Evolutionary conservation across 2,113 vertebrate genomes (phyloP).

Genomic region (Mohoua ochrocephala): DNA sequence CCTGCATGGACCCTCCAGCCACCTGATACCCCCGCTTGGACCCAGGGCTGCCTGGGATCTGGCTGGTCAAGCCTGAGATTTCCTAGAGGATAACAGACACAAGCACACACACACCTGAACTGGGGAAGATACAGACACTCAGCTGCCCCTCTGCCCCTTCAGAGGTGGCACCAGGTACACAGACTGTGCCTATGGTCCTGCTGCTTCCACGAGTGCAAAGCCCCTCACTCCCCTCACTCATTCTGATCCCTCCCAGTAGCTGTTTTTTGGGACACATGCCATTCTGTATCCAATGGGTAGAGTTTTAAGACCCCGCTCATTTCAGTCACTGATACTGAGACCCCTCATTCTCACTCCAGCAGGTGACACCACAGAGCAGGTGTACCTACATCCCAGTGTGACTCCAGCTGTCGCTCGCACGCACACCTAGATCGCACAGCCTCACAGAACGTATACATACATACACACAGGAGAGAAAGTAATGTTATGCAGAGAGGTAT

Average conservation of each 20-base stretch:
- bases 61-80: not conserved
- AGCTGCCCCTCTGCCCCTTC: not conserved
- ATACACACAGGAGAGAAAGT: not conserved
- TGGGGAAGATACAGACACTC: not conserved
- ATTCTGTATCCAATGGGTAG: accelerated
- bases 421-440: not conserved
- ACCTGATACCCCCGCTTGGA: too few relatives aligned
- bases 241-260: not conserved
- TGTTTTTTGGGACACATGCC: not conserved
- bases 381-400: not conserved
- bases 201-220: not conserved
- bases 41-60: too few relatives aligned
- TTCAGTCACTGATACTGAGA: not conserved
- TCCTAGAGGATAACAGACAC: not conserved
- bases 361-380: not conserved
- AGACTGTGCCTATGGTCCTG: not conserved
- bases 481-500: not conserved
- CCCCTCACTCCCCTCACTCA: not conserved
- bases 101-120: not conserved
- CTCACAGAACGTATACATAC: too few relatives aligned
- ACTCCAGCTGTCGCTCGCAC: not conserved
- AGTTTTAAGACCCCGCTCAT: not conserved
- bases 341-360: not conserved
- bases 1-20: not conserved
- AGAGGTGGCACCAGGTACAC: not conserved